Evolutionary conservation across 2,113 vertebrate species (phyloP).

Genomic region (Phrynosoma blainvillii): DNA sequence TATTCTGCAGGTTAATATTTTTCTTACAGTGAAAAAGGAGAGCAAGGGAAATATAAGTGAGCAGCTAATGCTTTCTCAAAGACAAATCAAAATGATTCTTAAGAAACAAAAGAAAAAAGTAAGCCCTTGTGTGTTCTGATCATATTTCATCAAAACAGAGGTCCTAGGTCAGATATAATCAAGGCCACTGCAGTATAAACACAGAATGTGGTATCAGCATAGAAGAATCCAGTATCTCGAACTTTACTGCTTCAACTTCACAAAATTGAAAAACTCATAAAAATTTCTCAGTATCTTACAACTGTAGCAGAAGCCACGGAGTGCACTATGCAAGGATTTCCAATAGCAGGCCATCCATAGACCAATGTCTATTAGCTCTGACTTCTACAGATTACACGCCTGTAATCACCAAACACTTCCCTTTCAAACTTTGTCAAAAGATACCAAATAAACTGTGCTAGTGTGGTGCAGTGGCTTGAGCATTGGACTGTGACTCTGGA

Average conservation of each 20-base stretch:
- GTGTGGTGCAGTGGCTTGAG: too few species aligned
- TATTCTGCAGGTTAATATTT: background rate
- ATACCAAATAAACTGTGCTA: too few species aligned
- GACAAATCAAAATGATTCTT: background rate
- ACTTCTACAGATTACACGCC: background rate
- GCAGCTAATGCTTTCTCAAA: background rate
- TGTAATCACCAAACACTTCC: too few species aligned
- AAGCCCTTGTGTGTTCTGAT: background rate
- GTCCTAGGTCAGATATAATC: background rate
- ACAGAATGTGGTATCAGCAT: background rate
- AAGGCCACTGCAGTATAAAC: background rate
- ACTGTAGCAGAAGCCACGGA: background rate
- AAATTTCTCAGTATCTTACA: background rate
- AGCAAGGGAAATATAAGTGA: background rate
- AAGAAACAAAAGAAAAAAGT: background rate
- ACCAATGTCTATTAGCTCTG: background rate
- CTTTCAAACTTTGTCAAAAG: background rate
- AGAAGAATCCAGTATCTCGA: background rate
- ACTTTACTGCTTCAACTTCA: background rate
- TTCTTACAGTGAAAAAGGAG: background rate
- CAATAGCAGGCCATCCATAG: background rate
- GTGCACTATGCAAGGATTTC: background rate
- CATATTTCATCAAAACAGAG: background rate
- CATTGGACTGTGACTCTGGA: too few species aligned
- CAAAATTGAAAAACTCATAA: background rate